These are phyloP conservation scores for Stenurella melanura DNA, from an alignment of 2,888 invertebrate species.

Conservation along the genomic window DNA sequence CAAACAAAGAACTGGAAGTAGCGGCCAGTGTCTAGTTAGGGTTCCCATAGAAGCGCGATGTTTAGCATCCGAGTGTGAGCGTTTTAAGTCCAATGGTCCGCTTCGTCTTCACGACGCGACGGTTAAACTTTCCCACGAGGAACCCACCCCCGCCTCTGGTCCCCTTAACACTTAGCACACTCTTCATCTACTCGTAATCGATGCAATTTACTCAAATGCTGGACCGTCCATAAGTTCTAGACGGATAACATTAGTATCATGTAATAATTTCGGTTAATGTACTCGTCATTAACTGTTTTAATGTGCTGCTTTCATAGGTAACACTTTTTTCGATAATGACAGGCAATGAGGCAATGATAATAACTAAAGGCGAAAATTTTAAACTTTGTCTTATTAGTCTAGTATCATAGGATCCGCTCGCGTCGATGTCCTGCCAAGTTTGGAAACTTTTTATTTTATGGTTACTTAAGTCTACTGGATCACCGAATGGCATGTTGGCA, in stretches of 20 bases:
- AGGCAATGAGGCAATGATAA: too few relatives aligned
- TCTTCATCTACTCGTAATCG: conserved; percentile 37
- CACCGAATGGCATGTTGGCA: too few relatives aligned
- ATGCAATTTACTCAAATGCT: conserved; percentile 36
- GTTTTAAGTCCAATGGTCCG: conserved; percentile 11
- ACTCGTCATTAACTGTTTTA: conserved; percentile 1
- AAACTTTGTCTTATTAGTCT: too few relatives aligned
- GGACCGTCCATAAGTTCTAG: conserved; percentile 13
- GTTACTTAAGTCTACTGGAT: too few relatives aligned
- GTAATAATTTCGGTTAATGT: conserved; percentile 26
- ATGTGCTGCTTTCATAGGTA: background rate
- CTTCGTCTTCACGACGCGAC: conserved; percentile 35
- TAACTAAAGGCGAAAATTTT: too few relatives aligned
- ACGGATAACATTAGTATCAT: background rate
- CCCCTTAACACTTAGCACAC: conserved; percentile 31
- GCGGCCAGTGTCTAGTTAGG: conserved; percentile 4
- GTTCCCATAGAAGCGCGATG: conserved; percentile 15
- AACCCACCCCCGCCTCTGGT: conserved; percentile 43
- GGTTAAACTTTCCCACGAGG: conserved; percentile 42
- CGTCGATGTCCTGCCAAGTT: too few relatives aligned
- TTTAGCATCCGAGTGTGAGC: conserved; percentile 25
- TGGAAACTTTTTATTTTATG: too few relatives aligned
- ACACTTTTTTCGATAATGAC: background rate
- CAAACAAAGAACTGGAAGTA: background rate
- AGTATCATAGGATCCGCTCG: too few relatives aligned